These are phyloP conservation scores for Euschistus heros DNA, from an alignment of 1,140 invertebrate species.

Conservation along the genomic window DNA sequence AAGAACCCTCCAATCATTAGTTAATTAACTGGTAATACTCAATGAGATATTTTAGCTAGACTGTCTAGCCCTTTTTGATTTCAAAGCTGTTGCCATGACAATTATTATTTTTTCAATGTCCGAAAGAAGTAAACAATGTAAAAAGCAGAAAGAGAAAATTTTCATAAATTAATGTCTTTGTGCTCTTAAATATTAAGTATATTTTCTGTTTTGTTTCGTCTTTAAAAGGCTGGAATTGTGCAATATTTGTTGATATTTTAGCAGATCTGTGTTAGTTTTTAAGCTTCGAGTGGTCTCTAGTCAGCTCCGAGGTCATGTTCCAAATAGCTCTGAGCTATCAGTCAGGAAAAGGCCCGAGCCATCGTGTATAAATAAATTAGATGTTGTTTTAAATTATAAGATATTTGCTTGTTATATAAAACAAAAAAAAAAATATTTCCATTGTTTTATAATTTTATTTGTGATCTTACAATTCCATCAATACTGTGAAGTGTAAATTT, in stretches of 20 bases:
- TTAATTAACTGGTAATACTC: too few species aligned
- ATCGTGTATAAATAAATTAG: background rate
- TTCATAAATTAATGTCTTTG: background rate
- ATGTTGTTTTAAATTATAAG: background rate
- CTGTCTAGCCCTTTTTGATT: background rate
- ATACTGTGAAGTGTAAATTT: conserved; percentile 1
- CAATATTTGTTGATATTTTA: conserved; percentile 17
- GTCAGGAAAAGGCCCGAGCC: background rate
- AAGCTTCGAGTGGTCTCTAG: conserved; percentile 14
- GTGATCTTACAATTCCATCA: background rate
- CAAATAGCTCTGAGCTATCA: background rate
- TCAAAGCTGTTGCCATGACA: background rate
- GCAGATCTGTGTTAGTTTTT: conserved; percentile 13
- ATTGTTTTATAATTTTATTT: conserved; percentile 3
- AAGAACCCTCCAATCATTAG: too few species aligned
- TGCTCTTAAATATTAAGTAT: background rate
- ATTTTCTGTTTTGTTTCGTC: background rate
- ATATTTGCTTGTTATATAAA: background rate
- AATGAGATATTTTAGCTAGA: too few species aligned
- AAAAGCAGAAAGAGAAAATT: conserved; percentile 3
- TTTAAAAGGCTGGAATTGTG: conserved; percentile 15
- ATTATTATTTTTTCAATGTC: background rate
- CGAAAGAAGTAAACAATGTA: background rate
- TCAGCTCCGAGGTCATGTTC: background rate
- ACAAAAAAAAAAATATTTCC: background rate